phyloP scores from a whole-genome alignment of 2,113 vertebrate genomes.

The Glaucidium brasilianum region DNA sequence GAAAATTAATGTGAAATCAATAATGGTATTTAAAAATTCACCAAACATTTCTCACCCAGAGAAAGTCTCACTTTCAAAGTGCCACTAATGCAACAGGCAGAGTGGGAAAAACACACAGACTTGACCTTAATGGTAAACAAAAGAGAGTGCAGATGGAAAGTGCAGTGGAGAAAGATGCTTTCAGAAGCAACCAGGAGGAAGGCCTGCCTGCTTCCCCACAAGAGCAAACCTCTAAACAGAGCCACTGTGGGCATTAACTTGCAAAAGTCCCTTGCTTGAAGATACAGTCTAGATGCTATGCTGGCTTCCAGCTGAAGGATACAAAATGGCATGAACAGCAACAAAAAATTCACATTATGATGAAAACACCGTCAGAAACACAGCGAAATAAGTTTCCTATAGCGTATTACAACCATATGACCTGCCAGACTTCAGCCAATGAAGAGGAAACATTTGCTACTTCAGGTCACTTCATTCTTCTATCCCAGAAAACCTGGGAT shows the following conservation, averaged over 20 bases:
- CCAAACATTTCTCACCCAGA: not conserved
- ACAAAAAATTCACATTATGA: not conserved
- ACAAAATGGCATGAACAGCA: not conserved
- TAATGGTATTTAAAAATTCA: constrained; percentile 45
- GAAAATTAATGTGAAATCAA: constrained; percentile 48
- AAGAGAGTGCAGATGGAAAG: not conserved
- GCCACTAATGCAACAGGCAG: not conserved
- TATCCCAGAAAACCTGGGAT: not conserved
- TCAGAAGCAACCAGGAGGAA: not conserved
- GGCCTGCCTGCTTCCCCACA: not conserved
- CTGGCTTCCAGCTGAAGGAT: not conserved
- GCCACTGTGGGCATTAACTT: not conserved
- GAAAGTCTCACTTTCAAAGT: not conserved
- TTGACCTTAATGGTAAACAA: not conserved
- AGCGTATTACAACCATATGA: not conserved
- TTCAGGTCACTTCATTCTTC: not conserved
- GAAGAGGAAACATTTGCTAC: rapidly evolving
- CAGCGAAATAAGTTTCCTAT: not conserved
- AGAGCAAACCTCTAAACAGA: not conserved
- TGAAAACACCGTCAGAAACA: not conserved
- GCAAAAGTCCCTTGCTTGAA: not conserved
- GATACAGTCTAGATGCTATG: rapidly evolving
- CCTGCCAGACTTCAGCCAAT: not conserved
- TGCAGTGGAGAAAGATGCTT: not conserved
- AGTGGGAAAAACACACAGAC: not conserved